Conservation (phyloP, 2,113 vertebrate species). For the Uropsilus gracilis region DNA sequence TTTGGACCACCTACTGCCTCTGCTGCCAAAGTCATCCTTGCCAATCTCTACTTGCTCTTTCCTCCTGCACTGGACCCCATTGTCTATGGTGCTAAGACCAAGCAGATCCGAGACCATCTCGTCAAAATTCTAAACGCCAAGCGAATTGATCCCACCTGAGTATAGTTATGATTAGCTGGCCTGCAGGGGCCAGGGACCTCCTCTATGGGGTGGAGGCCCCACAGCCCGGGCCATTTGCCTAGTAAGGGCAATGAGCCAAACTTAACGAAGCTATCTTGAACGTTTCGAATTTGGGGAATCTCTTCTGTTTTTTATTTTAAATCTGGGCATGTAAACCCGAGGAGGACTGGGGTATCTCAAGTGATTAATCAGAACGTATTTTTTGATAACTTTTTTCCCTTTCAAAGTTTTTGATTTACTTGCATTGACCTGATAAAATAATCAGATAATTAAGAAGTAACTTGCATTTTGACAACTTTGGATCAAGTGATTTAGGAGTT, state of each 20-base stretch:
- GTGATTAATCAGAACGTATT: not conserved
- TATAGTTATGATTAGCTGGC: not conserved
- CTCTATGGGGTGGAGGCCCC: not conserved
- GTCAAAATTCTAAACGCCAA: not conserved
- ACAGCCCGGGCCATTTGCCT: not conserved
- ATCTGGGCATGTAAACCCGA: not conserved
- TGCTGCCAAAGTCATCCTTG: conserved; percentile 62
- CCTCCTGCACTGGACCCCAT: conserved; percentile 51
- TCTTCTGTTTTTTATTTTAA: conserved; percentile 30
- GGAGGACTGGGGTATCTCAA: not conserved
- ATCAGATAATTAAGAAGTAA: conserved; percentile 4
- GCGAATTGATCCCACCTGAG: not conserved
- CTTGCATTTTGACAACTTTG: not conserved
- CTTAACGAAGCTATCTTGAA: not conserved
- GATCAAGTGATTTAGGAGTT: not conserved
- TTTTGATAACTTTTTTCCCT: not conserved
- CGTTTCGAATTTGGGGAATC: not conserved
- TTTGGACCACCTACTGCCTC: conserved; percentile 64
- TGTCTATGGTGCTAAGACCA: conserved; percentile 65
- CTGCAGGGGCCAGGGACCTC: not conserved
- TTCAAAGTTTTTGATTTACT: conserved; percentile 11
- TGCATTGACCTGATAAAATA: not conserved
- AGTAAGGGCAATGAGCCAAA: not conserved
- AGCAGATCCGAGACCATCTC: not conserved
- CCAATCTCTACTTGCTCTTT: conserved; percentile 42